Conservation (phyloP, 2,888 invertebrate genomes). For the Parnassius mnemosyne region DNA sequence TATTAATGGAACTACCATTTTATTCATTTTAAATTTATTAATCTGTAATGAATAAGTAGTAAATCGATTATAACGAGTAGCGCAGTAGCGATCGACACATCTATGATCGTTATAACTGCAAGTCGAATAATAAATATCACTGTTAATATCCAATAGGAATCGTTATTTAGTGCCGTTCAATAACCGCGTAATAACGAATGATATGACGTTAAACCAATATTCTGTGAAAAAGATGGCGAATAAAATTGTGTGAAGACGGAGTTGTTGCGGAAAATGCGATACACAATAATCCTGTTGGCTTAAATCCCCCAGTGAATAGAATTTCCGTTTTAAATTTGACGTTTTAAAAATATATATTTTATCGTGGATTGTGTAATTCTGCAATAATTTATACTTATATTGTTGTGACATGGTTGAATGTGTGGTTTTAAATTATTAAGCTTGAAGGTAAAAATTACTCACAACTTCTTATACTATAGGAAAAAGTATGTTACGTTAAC, state of each 20-base stretch:
- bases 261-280: conserved; percentile 29
- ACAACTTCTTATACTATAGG: no score
- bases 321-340: background rate
- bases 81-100: conserved; percentile 23
- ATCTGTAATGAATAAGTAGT: conserved; percentile 13
- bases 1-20: conserved; percentile 3
- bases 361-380: no score
- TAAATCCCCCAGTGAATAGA: background rate
- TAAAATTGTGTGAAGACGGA: conserved; percentile 28
- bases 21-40: conserved; percentile 9
- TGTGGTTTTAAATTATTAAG: no score
- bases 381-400: no score
- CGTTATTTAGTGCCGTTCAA: conserved; percentile 38
- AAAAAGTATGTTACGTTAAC: conserved; percentile 1
- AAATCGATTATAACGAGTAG: conserved; percentile 26
- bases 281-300: conserved; percentile 27
- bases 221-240: conserved; percentile 26
- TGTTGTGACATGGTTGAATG: no score
- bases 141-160: conserved; percentile 36
- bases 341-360: background rate
- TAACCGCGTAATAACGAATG: conserved; percentile 36
- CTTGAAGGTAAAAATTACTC: no score
- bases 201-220: conserved; percentile 35
- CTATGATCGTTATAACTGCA: conserved; percentile 24
- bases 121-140: conserved; percentile 32